Percentiles rank a stretch among this genome's conserved stretches.
Evolutionary conservation across 2,113 vertebrate genomes (phyloP).

Genomic region (Centrocercus urophasianus): DNA sequence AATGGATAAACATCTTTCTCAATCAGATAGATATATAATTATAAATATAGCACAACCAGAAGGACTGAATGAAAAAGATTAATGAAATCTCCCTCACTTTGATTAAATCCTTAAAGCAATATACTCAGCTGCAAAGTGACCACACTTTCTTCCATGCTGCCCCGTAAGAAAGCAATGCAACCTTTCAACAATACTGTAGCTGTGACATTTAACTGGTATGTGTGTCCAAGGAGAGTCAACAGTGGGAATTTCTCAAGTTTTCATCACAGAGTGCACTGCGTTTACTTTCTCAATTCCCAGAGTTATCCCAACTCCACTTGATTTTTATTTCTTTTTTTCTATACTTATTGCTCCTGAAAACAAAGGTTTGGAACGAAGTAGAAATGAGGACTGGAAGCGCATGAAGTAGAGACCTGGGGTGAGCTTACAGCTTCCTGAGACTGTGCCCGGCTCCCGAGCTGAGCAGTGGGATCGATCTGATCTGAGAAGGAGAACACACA

Average conservation of each 20-base stretch:
- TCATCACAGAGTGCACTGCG: not conserved
- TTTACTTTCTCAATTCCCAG: not conserved
- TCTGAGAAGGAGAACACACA: rapidly evolving
- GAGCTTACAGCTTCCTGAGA: not conserved
- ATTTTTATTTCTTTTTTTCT: not conserved
- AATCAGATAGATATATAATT: slow-evolving; percentile 48
- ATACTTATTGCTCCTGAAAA: not conserved
- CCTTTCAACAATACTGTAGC: not conserved
- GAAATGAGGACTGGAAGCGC: not conserved
- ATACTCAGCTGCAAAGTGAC: not conserved
- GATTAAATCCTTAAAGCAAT: slow-evolving; percentile 19
- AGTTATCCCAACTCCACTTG: not conserved
- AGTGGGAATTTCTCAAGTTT: not conserved
- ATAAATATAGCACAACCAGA: slow-evolving; percentile 32
- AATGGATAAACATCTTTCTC: slow-evolving; percentile 39
- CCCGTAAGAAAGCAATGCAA: not conserved
- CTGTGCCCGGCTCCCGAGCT: not conserved
- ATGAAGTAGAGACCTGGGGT: not conserved
- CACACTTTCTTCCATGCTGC: not conserved
- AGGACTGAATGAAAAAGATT: slow-evolving; percentile 33
- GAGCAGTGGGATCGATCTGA: not conserved
- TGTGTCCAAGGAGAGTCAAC: not conserved
- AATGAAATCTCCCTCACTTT: slow-evolving; percentile 20
- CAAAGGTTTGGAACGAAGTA: not conserved
- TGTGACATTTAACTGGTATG: not conserved